phyloP scores from a whole-genome alignment of 2,113 vertebrate species.

The Urocitellus parryii region DNA sequence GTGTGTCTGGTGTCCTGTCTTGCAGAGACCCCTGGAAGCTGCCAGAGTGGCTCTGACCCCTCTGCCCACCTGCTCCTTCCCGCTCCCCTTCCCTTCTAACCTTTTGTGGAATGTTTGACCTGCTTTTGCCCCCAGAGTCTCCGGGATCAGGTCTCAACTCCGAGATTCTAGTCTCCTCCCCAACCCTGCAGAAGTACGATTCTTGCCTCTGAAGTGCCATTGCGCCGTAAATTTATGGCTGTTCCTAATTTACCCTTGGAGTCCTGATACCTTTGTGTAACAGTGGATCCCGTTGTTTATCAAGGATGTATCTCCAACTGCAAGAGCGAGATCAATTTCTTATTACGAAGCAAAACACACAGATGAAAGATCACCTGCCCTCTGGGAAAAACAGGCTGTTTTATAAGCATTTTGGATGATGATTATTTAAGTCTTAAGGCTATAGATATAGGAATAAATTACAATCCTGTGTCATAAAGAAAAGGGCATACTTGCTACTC shows the following conservation, averaged over 20 bases:
- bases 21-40: neutral
- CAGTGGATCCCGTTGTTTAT: constrained; percentile 22
- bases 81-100: neutral
- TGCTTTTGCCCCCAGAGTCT: neutral
- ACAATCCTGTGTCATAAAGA: neutral
- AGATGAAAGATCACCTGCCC: neutral
- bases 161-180: no score
- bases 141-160: neutral
- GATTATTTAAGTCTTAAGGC: constrained; percentile 2
- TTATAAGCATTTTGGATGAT: neutral
- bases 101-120: neutral
- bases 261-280: neutral
- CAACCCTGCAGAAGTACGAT: neutral
- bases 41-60: neutral
- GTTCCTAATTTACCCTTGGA: constrained; percentile 16
- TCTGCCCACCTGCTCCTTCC: rapidly evolving
- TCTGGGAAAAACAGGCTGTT: neutral
- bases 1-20: no score
- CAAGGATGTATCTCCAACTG: neutral
- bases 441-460: neutral
- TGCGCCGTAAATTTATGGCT: neutral
- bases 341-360: constrained; percentile 27
- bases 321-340: constrained; percentile 45
- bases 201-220: constrained; percentile 2
- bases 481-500: neutral